Percentiles rank a stretch among this genome's conserved stretches.
phyloP scores from a whole-genome alignment of 2,888 invertebrate species.

The Melanostoma scalare region DNA sequence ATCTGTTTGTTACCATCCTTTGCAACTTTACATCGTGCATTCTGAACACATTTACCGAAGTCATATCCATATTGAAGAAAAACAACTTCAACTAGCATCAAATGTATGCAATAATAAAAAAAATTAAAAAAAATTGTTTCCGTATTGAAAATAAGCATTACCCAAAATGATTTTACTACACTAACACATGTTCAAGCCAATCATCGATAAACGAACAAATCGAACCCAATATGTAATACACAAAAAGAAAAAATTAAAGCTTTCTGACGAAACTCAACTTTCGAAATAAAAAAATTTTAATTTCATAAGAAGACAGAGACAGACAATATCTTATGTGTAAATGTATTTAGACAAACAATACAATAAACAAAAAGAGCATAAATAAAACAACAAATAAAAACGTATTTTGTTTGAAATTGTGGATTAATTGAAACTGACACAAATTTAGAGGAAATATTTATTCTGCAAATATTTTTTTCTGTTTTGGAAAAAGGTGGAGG shows the following conservation, averaged over 20 bases:
- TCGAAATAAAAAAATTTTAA: conserved; percentile 34
- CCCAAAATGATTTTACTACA: conserved; percentile 52
- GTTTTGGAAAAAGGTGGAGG: conserved; percentile 57
- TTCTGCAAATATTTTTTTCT: conserved; percentile 51
- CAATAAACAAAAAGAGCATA: conserved; percentile 43
- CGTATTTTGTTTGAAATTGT: conserved; percentile 45
- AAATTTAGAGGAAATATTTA: conserved; percentile 48
- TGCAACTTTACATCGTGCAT: too few relatives aligned
- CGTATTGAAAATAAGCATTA: conserved; percentile 50
- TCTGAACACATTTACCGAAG: background rate
- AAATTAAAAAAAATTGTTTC: conserved; percentile 34
- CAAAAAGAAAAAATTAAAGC: background rate
- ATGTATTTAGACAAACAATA: conserved; percentile 54
- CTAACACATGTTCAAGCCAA: conserved; percentile 58
- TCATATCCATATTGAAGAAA: conserved; percentile 35
- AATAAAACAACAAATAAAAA: conserved; percentile 28
- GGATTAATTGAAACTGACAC: conserved; percentile 41
- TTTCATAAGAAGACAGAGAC: conserved; percentile 59
- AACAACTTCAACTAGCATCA: conserved; percentile 44
- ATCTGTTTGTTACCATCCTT: too few relatives aligned
- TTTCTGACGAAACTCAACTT: too few relatives aligned
- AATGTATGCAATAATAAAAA: conserved; percentile 59
- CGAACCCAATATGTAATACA: conserved; percentile 13
- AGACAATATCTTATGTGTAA: conserved; percentile 31
- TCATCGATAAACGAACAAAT: conserved; percentile 29